Percentiles rank a stretch among this genome's conserved stretches.
These are phyloP conservation scores for Stenurella melanura DNA, from an alignment of 2,888 invertebrate genomes.

Conservation along the genomic window DNA sequence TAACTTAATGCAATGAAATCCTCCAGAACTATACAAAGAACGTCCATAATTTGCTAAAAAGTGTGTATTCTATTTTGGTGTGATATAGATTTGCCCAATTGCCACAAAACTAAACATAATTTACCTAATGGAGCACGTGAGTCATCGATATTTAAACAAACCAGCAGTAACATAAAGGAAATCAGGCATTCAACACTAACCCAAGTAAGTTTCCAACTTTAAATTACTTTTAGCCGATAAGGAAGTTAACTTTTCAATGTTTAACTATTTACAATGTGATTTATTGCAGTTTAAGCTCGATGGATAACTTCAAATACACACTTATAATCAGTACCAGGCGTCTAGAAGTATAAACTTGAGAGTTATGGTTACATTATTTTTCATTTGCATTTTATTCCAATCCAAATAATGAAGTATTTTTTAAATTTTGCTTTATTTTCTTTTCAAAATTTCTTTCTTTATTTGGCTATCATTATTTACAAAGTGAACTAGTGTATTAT, in stretches of 20 bases:
- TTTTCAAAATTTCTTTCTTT: too few species aligned
- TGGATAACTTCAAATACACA: conserved; percentile 18
- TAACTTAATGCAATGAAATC: too few species aligned
- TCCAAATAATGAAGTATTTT: neutral
- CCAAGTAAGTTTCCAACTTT: conserved; percentile 50
- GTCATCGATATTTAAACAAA: conserved; percentile 6
- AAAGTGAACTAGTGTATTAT: too few species aligned
- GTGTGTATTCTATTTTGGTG: too few species aligned
- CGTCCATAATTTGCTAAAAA: too few species aligned
- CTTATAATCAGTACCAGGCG: conserved; percentile 14
- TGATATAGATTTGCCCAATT: neutral
- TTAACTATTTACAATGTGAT: conserved; percentile 52
- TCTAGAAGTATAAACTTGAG: neutral
- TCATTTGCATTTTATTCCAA: conserved; percentile 23
- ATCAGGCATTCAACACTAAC: conserved; percentile 47
- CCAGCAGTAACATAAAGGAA: conserved; percentile 37
- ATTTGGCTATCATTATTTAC: too few species aligned
- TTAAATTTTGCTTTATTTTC: too few species aligned
- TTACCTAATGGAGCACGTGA: conserved; percentile 5
- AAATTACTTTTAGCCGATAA: conserved; percentile 53
- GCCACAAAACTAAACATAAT: neutral
- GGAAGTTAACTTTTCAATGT: conserved; percentile 50
- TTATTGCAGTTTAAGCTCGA: conserved; percentile 46
- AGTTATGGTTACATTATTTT: conserved; percentile 7
- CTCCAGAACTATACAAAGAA: too few species aligned